phyloP scores from a whole-genome alignment of 2,888 invertebrate species.

The Coecobrya sp. region DNA sequence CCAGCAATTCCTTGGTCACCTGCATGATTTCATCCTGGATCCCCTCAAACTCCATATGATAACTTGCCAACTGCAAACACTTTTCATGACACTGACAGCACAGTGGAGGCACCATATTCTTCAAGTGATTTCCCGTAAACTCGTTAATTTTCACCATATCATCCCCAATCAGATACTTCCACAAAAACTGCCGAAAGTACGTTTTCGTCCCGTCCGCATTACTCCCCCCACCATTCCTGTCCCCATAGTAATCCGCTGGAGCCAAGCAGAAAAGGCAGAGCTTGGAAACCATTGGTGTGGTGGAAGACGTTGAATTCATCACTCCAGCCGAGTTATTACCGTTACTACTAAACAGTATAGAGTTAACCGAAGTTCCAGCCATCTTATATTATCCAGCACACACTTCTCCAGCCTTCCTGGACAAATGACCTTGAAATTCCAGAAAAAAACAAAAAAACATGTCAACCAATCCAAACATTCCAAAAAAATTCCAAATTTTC shows the following conservation, averaged over 20 bases:
- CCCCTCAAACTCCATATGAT: conserved; percentile 64
- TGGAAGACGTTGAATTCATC: neutral
- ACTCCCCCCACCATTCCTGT: neutral
- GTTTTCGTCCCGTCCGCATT: conserved; percentile 24
- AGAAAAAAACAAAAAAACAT: neutral
- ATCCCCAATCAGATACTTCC: conserved; percentile 74
- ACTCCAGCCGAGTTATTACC: neutral
- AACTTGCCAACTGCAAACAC: conserved; percentile 56
- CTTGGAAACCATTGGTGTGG: neutral
- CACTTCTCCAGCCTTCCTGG: neutral
- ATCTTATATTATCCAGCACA: conserved; percentile 12
- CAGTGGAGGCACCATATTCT: conserved; percentile 44
- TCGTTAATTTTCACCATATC: conserved; percentile 67
- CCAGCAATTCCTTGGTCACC: conserved; percentile 52
- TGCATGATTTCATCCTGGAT: conserved; percentile 69
- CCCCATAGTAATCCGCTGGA: conserved; percentile 54
- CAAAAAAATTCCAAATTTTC: neutral
- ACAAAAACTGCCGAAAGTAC: conserved; percentile 63
- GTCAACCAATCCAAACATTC: neutral
- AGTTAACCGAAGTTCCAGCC: conserved; percentile 17
- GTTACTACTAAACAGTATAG: neutral
- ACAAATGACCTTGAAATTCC: conserved; percentile 49
- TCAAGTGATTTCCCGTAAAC: conserved; percentile 61
- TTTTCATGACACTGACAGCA: conserved; percentile 59
- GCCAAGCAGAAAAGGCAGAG: conserved; percentile 58